Evolutionary conservation across 2,113 vertebrate genomes (phyloP).

Genomic region (Osmerus mordax): DNA sequence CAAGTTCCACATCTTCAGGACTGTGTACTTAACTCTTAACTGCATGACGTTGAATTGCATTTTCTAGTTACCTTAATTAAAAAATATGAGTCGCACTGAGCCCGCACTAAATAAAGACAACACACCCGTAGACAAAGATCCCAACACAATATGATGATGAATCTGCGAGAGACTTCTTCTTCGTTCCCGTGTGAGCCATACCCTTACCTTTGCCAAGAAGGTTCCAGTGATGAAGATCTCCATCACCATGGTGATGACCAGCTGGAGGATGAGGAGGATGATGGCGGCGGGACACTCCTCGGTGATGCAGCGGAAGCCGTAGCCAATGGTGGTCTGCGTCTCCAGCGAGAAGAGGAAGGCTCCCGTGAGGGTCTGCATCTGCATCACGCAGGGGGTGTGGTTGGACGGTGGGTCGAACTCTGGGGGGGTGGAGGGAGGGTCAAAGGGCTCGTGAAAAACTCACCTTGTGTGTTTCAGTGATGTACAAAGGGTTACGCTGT

Average conservation of each 20-base stretch:
- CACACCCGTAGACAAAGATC: neutral
- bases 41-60: too few species aligned
- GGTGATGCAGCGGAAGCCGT: constrained; percentile 94
- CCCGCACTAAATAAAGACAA: too few species aligned
- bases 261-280: constrained; percentile 89
- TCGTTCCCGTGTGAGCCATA: neutral
- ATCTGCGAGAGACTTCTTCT: too few species aligned
- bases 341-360: constrained; percentile 97
- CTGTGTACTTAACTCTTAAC: too few species aligned
- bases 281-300: constrained; percentile 92
- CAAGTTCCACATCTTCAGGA: too few species aligned
- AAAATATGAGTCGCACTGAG: too few species aligned
- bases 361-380: constrained; percentile 90
- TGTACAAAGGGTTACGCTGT: too few species aligned
- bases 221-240: constrained; percentile 98
- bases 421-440: constrained; percentile 22
- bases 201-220: constrained; percentile 85
- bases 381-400: constrained; percentile 94
- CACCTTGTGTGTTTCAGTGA: too few species aligned
- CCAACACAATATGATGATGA: neutral
- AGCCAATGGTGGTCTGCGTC: constrained; percentile 95
- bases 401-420: constrained; percentile 85
- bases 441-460: neutral
- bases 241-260: constrained; percentile 93
- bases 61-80: too few species aligned